Evolutionary conservation across 1,140 invertebrate species (phyloP), one percentile per base, ranked within the genome.

Genomic region (Halesus radiatus): DNA sequence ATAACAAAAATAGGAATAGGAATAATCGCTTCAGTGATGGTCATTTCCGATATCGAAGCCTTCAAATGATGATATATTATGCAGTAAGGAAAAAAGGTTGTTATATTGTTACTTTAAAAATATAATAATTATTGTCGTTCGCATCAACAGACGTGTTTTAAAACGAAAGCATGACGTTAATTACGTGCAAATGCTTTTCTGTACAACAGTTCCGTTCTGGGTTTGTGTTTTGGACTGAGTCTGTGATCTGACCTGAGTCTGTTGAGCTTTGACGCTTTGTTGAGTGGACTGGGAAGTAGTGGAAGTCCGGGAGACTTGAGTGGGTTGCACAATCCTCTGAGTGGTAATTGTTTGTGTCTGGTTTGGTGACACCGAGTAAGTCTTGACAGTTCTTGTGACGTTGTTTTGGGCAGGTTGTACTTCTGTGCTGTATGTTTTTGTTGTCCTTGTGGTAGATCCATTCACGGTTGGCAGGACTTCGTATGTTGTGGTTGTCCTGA

Each of bases 361-460:
- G 4, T 64, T 45, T n/a, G 79, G 79, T 3, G 50, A 60, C 8
- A 76, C 73, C 13, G 73, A 66, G 64, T 80, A 76, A 15, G 72
- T 75, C 10, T 74, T 78, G 4, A 37, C 52, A 10, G 76, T 78
- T 7, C 53, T 23, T 3, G 76, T 79, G 13, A 68, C 73, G 54
- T 52, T 70, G 23, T 54, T 60, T 26, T 83, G 45, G 4, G 70
- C 26, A 0, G 81, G 81, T 60, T 80, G 79, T 20, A 80, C 58
- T 3, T 80, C 78, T 13, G 81, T 68, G 18, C 66, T 80, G 64
- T 83, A 80, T 1, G 79, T 83, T 4, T 64, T 80, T 2, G 26
- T 80, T 23, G 79, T 83, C 26, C 54, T 66, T 10, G 74, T 73
- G 3, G 73, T 58, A 7, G 62, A 26, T 23, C 68, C 68, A 52